phyloP scores from a whole-genome alignment of 2,113 vertebrate species.

The Geococcyx californianus region DNA sequence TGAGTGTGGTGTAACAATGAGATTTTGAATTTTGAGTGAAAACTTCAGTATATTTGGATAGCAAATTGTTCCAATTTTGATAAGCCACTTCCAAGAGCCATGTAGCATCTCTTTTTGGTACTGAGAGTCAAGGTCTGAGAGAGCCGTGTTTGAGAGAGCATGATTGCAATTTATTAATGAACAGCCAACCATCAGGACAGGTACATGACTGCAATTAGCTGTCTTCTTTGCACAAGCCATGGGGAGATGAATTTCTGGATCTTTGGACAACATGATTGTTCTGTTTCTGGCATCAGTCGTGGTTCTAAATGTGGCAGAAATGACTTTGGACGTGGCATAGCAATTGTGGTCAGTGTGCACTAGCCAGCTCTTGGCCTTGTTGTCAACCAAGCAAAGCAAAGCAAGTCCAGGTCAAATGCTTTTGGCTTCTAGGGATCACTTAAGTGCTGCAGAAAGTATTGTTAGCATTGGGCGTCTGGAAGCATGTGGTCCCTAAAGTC shows the following conservation, averaged over 20 bases:
- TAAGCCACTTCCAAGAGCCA: conserved; percentile 51
- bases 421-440: conserved; percentile 9
- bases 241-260: not conserved
- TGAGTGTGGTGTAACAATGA: conserved; percentile 64
- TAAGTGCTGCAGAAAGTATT: conserved; percentile 25
- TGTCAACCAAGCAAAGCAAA: conserved; percentile 53
- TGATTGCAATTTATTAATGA: conserved; percentile 3
- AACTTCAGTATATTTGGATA: conserved; percentile 53
- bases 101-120: conserved; percentile 36
- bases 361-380: conserved; percentile 38
- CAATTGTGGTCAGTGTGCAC: conserved; percentile 13
- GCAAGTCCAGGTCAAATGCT: conserved; percentile 34
- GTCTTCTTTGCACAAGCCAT: not conserved
- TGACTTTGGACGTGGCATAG: conserved; percentile 27
- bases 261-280: not conserved
- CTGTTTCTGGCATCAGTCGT: not conserved
- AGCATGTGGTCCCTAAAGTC: conserved; percentile 26
- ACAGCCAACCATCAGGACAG: not conserved
- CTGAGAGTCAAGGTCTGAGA: conserved; percentile 31
- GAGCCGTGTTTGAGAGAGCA: not conserved
- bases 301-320: conserved; percentile 23
- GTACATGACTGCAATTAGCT: not conserved
- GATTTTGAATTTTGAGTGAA: conserved; percentile 60
- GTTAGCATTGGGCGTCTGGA: not conserved
- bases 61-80: conserved; percentile 53